Evolutionary conservation across 2,888 invertebrate species (phyloP).

Genomic region (Ametastegia equiseti): DNA sequence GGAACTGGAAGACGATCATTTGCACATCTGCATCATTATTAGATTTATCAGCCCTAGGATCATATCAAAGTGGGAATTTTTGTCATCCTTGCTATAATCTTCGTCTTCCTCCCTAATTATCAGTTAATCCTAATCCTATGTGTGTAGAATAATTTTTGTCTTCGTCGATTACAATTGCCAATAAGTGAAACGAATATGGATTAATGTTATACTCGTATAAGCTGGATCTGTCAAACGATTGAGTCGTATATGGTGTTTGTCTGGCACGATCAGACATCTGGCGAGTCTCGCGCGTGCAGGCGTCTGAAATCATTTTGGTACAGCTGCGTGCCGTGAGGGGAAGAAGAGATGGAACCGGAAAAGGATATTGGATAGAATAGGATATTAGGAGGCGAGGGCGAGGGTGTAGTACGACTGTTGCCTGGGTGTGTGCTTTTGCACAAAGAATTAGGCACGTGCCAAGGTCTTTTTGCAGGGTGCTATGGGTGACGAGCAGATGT

Average conservation of each 20-base stretch:
- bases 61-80: too few species aligned
- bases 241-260: neutral
- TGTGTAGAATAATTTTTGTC: too few species aligned
- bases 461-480: neutral
- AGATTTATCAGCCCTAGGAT: too few species aligned
- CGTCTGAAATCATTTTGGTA: neutral
- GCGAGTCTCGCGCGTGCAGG: neutral
- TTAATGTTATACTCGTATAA: too few species aligned
- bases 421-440: neutral
- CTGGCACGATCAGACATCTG: neutral
- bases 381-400: neutral
- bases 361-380: neutral
- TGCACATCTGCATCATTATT: too few species aligned
- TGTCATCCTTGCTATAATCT: too few species aligned
- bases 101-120: too few species aligned
- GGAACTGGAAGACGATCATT: too few species aligned
- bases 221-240: neutral
- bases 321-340: neutral
- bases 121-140: too few species aligned
- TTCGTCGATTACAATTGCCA: too few species aligned
- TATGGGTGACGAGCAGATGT: constrained; percentile 31
- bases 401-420: neutral
- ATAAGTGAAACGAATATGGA: too few species aligned
- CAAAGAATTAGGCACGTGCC: constrained; percentile 39
- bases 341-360: constrained; percentile 1